A percentile compares a stretch with the other conserved stretches of the same genome.
These are phyloP conservation scores for Salvator merianae DNA, from an alignment of 2,113 vertebrate species.

Conservation along the genomic window DNA sequence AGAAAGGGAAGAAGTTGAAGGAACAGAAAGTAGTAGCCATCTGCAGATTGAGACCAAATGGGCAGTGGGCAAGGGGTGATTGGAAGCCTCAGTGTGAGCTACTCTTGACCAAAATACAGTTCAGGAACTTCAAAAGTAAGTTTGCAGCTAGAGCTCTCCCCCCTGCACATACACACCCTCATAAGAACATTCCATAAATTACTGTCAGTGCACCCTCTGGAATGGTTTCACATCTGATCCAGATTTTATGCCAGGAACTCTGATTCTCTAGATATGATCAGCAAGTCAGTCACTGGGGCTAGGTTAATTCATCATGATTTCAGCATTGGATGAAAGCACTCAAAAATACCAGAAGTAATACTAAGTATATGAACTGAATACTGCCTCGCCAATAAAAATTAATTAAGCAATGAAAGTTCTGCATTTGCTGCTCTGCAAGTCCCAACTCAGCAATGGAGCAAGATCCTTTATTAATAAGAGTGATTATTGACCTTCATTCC, in stretches of 20 bases:
- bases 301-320: slow-evolving; percentile 20
- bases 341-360: slow-evolving; percentile 17
- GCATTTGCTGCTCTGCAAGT: slow-evolving; percentile 25
- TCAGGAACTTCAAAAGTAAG: too few relatives aligned
- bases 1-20: too few relatives aligned
- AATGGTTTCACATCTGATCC: background rate
- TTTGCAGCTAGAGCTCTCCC: too few relatives aligned
- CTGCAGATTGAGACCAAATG: too few relatives aligned
- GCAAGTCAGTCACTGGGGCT: slow-evolving; percentile 11
- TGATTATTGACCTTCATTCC: slow-evolving; percentile 37
- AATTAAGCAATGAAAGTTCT: slow-evolving; percentile 28
- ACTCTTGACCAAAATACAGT: too few relatives aligned
- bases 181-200: too few relatives aligned
- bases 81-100: too few relatives aligned
- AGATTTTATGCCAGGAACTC: background rate
- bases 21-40: too few relatives aligned
- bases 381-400: slow-evolving; percentile 23
- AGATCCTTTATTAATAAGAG: slow-evolving; percentile 31
- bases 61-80: too few relatives aligned
- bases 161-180: too few relatives aligned
- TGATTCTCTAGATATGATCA: slow-evolving; percentile 13
- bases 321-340: background rate
- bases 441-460: slow-evolving; percentile 14
- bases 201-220: background rate
- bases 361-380: slow-evolving; percentile 6